A percentile compares a stretch with the other conserved stretches of the same genome.
phyloP scores from a whole-genome alignment of 2,113 vertebrate species.

The Nycticorax nycticorax region DNA sequence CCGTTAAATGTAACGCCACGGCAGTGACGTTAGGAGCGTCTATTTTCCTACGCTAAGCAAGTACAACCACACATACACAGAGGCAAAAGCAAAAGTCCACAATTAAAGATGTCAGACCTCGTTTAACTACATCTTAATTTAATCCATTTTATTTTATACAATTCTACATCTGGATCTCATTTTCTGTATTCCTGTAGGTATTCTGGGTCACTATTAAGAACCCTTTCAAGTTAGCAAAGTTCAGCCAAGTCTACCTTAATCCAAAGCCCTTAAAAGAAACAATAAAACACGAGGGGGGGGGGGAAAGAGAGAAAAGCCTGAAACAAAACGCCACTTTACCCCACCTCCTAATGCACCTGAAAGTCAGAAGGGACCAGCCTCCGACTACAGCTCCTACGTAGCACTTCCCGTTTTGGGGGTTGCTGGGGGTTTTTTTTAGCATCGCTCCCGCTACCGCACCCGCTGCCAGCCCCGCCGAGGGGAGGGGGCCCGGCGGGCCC shows the following conservation, averaged over 20 bases:
- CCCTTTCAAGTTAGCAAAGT: conserved; percentile 66
- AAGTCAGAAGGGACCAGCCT: conserved; percentile 1
- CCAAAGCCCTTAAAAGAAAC: conserved; percentile 35
- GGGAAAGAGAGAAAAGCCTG: background rate
- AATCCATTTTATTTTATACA: conserved; percentile 63
- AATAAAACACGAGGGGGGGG: background rate
- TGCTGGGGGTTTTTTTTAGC: background rate
- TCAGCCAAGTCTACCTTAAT: conserved; percentile 69
- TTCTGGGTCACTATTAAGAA: conserved; percentile 62
- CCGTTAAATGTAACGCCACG: conserved; percentile 4
- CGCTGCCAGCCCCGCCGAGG: background rate
- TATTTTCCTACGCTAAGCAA: conserved; percentile 46
- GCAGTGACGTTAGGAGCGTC: conserved; percentile 16
- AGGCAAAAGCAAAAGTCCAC: conserved; percentile 61
- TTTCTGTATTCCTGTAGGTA: conserved; percentile 67
- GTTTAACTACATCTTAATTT: conserved; percentile 70
- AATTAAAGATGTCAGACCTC: conserved; percentile 74
- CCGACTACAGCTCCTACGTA: background rate
- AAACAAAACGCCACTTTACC: background rate
- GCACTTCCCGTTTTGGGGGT: background rate
- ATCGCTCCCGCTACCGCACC: background rate
- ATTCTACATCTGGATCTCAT: conserved; percentile 69
- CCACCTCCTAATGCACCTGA: conserved; percentile 42
- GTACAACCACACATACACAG: conserved; percentile 25
- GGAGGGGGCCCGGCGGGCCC: background rate